Evolutionary conservation across 1,140 invertebrate species (phyloP), one percentile per base, ranked within the genome.

Genomic region (Aethina tumida): DNA sequence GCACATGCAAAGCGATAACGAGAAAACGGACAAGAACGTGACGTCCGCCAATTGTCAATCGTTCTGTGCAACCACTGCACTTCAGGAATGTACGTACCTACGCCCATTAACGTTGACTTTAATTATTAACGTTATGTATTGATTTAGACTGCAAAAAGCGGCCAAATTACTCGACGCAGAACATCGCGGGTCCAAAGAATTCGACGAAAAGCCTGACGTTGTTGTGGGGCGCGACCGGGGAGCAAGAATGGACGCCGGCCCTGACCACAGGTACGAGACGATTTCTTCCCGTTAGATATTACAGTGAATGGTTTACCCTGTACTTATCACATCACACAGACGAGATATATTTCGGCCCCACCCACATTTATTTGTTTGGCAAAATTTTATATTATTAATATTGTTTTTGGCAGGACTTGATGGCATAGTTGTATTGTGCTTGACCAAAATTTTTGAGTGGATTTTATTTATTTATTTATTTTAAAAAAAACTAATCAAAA

Each of bases 241-340:
- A 93, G 63, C 88, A 92, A 60, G 87, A 93, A 59, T 93, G 87
- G 88, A 93, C 88, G 4, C 89, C 89, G n/a, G 88, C 87, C 13
- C 70, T 93, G 18, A 92, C 87, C 3, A 94, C 89, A 64, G 89
- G 87, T 90, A 56, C 15, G n/a, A 29, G 12, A 39, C 6, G 26
- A 28, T 10, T 31, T 31, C 12, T 26, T 26, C 24, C n/a, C 14
- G n/a, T 13, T 26, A 13, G 24, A 13, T 26, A 26, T 13, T 34
- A 19, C 31, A 16, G 0, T 18, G 21, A 30, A 15, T n/a, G 7
- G 17, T 3, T 9, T 30, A 30, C 7, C 3, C 12, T 14, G 17
- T 30, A 30, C 14, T 13, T n/a, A n/a, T 29, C 14, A 13, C 9
- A n/a, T 29, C 6, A 29, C 6, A 5, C 9, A 7, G 6, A 5